Evolutionary conservation across 2,888 invertebrate genomes (phyloP), one percentile per base, ranked within the genome.

Genomic region (Epinotia nisella): DNA sequence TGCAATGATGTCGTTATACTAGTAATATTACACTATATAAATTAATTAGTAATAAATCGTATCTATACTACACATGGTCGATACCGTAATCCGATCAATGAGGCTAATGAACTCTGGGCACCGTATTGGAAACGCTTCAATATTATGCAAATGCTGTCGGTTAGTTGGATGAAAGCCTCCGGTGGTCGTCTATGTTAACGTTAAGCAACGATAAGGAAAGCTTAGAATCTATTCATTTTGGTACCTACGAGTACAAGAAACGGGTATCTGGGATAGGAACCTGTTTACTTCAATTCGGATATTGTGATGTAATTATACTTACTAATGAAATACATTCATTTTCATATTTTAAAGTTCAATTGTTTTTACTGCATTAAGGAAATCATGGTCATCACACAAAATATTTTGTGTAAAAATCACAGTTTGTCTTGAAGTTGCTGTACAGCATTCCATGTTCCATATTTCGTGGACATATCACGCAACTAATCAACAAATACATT

Each of bases 101-200:
- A 75, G 76, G 85, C 86, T 90, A 90, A 92, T 90, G 90, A 90
- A 87, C 86, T 79, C 80, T 84, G 85, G 87, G 86, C 59, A 49
- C 70, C 88, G 83, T 87, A 89, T 88, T 85, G 87, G 78, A 83
- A 83, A 83, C 83, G 84, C 83, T 88, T 81, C 84, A 86, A 87
- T 89, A 90, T 91, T 92, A 92, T 91, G 92, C 89, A 89, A 92
- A 92, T 91, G 84, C 84, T 87, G 88, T 88, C 88, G 87, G 85
- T 84, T 79, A 81, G 82, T 81, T 80, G 82, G 79, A 81, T 81
- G 84, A 84, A 84, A 87, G 88, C 86, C 83, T 84, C 79, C 79
- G 80, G 81, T 81, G 81, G 80, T 81, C 82, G 82, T 81, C 85
- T 77, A 76, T 64, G 78, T 78, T 83, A 82, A 78, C 83, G 80